Evolutionary conservation across 2,113 vertebrate species (phyloP).

Genomic region (Neomonachus schauinslandi): DNA sequence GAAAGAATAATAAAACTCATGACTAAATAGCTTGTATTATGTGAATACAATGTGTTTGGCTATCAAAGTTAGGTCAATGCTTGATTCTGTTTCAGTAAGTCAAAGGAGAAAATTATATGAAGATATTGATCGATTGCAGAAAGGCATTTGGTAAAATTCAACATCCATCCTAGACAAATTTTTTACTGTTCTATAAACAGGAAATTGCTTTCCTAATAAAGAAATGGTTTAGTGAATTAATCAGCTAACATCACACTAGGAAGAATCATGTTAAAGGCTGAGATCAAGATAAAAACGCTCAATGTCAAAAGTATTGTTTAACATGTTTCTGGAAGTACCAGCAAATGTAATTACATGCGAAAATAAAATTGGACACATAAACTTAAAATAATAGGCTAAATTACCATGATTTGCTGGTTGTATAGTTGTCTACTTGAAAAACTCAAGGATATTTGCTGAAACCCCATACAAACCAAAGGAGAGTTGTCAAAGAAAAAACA

Average conservation of each 20-base stretch:
- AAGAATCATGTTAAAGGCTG: not conserved
- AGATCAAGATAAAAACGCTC: not conserved
- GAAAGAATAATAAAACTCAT: not conserved
- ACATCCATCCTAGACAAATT: not conserved
- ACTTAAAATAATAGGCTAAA: not conserved
- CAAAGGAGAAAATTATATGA: not conserved
- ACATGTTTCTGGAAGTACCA: not conserved
- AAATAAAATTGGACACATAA: not conserved
- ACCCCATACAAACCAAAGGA: not conserved
- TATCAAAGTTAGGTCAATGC: not conserved
- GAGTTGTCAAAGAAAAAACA: not conserved
- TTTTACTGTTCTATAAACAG: not conserved
- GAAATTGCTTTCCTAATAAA: not conserved
- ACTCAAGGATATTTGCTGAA: not conserved
- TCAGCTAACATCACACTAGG: not conserved
- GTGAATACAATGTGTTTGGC: not conserved
- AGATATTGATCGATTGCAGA: not conserved
- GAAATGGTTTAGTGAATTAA: not conserved
- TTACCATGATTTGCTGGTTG: not conserved
- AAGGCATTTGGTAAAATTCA: not conserved
- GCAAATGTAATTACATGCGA: not conserved
- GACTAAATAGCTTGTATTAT: not conserved
- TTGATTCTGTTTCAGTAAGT: not conserved
- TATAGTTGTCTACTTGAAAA: not conserved
- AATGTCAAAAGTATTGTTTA: not conserved